phyloP scores from a whole-genome alignment of 2,888 invertebrate species.

The Dyspetes luteomarginatus region DNA sequence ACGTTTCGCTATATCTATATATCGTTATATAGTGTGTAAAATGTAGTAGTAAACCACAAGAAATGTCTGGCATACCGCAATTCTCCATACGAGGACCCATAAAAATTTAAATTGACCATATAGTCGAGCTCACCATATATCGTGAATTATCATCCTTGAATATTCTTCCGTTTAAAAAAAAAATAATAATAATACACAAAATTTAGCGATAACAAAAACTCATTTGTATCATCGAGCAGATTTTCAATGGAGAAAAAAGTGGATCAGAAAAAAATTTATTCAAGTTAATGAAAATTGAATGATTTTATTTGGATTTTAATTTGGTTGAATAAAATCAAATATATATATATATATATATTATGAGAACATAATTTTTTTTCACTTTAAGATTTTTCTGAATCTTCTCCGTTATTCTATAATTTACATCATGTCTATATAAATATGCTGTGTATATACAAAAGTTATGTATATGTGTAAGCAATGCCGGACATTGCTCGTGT shows the following conservation, averaged over 20 bases:
- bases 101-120: constrained; percentile 46
- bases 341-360: no score
- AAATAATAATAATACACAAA: constrained; percentile 5
- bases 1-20: constrained; percentile 30
- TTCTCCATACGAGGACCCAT: constrained; percentile 26
- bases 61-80: constrained; percentile 43
- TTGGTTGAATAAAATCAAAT: no score
- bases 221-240: no score
- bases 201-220: neutral
- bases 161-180: constrained; percentile 12
- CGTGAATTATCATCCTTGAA: constrained; percentile 4
- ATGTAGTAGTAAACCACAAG: constrained; percentile 46
- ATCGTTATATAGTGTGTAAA: constrained; percentile 1
- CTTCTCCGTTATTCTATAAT: neutral
- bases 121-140: neutral
- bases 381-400: neutral
- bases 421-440: neutral
- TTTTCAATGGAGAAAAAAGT: no score
- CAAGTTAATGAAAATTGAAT: no score
- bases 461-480: constrained; percentile 9
- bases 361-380: neutral
- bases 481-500: constrained; percentile 28
- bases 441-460: neutral
- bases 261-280: no score
- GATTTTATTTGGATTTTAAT: no score